Evolutionary conservation across 2,797 vertebrate species (phyloP), one percentile per base, ranked within the genome.

Genomic region (Sitta carolinensis): DNA sequence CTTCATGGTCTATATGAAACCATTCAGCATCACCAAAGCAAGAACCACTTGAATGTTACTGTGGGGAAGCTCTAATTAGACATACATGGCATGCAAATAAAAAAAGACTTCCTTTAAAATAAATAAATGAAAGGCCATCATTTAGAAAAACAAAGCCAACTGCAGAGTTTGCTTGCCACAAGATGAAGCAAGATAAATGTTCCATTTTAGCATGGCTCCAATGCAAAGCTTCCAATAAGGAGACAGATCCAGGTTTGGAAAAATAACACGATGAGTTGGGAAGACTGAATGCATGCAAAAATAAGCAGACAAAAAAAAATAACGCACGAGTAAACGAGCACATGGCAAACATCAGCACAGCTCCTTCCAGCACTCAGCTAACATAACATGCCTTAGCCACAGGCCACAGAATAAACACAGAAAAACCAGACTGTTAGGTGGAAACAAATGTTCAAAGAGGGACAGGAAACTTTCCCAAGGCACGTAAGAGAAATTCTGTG

Each of bases 381-480:
- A 95, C 84, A 91, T 68, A 95, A 87, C 69, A 82, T 87, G 58
- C 79, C 89, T 87, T 86, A 94, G 85, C 94, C 93, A 95, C 64
- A 95, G 87, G 93, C 79, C 75, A 92, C 75, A 93, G 68, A 92
- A 87, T 78, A 97, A 97, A 97, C 72, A 96, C 67, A 89, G 82
- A 72, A 94, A 96, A 96, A 95, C 36, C 80, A 92, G 74, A 78
- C 64, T 30, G 13, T 86, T 87, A 88, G 90, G 93, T 82, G 84
- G 92, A 97, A 97, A 97, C 84, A 95, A 97, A 95, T 16, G 32
- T 58, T 93, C 69, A 86, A 92, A 92, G 51, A 95, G 47, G 67
- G 42, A 85, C 55, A 89, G 85, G 54, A 95, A 84, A 70, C 77
- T 94, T 96, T 91, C 76, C 61, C 34, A 36, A 80, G 58, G 55